Evolutionary conservation across 2,113 vertebrate genomes (phyloP), one percentile per base, ranked within the genome.

Genomic region (Cephalopterus ornatus): DNA sequence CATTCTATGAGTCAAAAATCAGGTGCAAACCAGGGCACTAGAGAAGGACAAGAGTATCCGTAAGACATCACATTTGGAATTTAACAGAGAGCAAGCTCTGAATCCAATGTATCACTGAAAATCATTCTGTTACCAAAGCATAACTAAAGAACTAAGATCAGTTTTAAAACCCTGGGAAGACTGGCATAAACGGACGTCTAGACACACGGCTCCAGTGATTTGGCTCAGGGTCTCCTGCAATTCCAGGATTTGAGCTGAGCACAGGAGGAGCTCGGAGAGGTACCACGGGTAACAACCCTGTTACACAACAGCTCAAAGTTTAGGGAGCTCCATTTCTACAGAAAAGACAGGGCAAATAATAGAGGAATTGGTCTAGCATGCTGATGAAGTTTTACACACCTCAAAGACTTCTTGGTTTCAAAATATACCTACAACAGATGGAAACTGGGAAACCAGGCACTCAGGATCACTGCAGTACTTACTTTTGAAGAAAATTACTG

Each of bases 401-500:
- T 72, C 65, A 10, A 50, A 78, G 39, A 66, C 21, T 30, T 55
- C 6, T 52, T 37, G 7, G 42, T 39, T 83, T 87, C 47, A 47
- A 79, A 49, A 18, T 44, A 26, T 12, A 76, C 28, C 55, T 41
- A 33, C 14, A 74, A 20, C 1, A 56, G 46, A 33, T 12, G 23
- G 35, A 19, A 74, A 49, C 20, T 3, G 41, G 21, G 74, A 62
- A 85, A 59, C 2, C 20, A 75, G 63, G 66, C 33, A 63, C 66
- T 3, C 24, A 37, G 26, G 24, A n/a, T 41, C 4, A 27, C 32
- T 2, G 24, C 44, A 52, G 11, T 41, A 99, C 99, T 99, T 97
- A 99, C 99, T 98, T 98, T 99, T 99, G 95, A 99, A 99, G 98
- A 99, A 97, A 83, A 99, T 97, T 85, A 99, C 97, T 32, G 99